Evolutionary conservation across 1,140 invertebrate species (phyloP).

Genomic region (Ctenoplectra terminalis): DNA sequence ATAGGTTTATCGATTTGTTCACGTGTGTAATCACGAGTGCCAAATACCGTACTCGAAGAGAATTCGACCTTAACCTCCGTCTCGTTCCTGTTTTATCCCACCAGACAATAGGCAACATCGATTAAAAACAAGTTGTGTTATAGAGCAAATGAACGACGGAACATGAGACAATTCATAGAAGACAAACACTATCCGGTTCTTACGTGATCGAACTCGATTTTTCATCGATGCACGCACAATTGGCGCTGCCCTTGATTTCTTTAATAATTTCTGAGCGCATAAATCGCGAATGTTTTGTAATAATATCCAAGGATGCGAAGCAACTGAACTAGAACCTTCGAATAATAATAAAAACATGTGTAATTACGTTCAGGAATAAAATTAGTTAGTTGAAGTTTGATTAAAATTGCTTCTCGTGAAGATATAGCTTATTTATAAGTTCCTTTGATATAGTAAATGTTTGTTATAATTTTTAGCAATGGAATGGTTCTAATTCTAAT

Average conservation of each 20-base stretch:
- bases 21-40: background rate
- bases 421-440: too few relatives aligned
- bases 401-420: too few relatives aligned
- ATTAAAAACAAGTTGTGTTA: background rate
- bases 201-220: slow-evolving; percentile 16
- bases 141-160: background rate
- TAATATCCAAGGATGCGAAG: background rate
- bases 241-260: slow-evolving; percentile 11
- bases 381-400: too few relatives aligned
- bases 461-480: too few relatives aligned
- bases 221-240: background rate
- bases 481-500: too few relatives aligned
- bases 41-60: background rate
- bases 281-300: background rate
- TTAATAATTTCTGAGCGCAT: background rate
- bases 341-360: background rate
- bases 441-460: too few relatives aligned
- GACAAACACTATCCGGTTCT: background rate
- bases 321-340: background rate
- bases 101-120: too few relatives aligned
- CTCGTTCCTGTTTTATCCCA: background rate
- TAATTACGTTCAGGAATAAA: too few relatives aligned
- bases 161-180: background rate
- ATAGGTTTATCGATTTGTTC: background rate
- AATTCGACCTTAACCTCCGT: slow-evolving; percentile 7